Conservation (phyloP, 2,113 vertebrate genomes). For the Platanista minor region DNA sequence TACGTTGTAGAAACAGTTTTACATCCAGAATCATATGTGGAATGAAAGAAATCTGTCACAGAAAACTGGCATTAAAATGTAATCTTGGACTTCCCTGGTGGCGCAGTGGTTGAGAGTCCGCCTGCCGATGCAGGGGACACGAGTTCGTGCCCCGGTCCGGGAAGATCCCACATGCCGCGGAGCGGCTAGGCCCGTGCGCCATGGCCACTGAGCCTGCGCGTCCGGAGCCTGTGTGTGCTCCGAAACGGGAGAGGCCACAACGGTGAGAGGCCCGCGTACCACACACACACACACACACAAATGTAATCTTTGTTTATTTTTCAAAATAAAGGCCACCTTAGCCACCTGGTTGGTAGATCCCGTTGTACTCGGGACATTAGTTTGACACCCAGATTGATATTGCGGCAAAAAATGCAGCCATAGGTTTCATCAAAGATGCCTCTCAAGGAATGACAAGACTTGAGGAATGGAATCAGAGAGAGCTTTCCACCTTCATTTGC, state of each 20-base stretch:
- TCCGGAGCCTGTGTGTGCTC: no score
- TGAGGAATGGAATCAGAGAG: conserved; percentile 33
- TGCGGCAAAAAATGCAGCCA: conserved; percentile 26
- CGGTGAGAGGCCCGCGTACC: no score
- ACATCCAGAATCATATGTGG: not conserved
- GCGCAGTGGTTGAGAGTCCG: no score
- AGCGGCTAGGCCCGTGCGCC: no score
- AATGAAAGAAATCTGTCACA: not conserved
- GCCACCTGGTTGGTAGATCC: not conserved
- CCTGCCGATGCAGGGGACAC: no score
- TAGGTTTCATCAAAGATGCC: conserved; percentile 40
- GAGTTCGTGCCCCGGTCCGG: no score
- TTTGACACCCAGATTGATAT: not conserved
- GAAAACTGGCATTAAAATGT: conserved; percentile 38
- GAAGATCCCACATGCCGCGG: no score
- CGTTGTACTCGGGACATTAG: conserved; percentile 10
- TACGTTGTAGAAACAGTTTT: not conserved
- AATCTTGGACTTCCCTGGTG: no score
- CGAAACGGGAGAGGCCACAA: no score
- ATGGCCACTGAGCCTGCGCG: no score
- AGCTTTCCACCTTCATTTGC: conserved; percentile 10
- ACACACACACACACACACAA: no score
- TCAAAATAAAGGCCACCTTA: conserved; percentile 14
- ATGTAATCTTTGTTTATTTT: conserved; percentile 47
- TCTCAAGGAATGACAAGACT: conserved; percentile 37